Conservation (phyloP, 2,797 vertebrate genomes). For the Pampus argenteus region DNA sequence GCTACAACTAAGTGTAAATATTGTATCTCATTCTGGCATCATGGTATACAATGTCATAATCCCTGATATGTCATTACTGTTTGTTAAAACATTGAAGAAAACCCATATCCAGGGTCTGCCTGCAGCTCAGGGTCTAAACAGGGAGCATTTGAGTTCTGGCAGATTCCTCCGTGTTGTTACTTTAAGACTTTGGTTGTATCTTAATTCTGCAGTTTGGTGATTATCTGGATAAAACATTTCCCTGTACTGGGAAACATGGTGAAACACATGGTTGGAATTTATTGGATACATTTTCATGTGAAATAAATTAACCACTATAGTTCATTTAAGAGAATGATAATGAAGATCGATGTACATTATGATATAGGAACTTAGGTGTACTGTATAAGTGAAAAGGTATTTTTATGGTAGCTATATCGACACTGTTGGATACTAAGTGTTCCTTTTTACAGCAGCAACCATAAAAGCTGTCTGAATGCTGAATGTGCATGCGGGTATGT, state of each 20-base stretch:
- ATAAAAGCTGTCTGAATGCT: neutral
- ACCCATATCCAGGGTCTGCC: neutral
- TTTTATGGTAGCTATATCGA: no score
- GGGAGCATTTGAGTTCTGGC: neutral
- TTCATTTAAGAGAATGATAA: no score
- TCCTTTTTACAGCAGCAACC: neutral
- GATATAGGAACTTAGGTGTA: no score
- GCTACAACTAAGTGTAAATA: neutral
- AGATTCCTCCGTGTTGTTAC: neutral
- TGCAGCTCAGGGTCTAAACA: neutral
- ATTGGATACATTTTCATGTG: no score
- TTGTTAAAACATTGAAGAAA: neutral
- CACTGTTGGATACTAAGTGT: no score
- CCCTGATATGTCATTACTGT: neutral
- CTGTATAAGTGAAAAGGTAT: no score
- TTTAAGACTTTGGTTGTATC: neutral
- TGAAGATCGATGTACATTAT: no score
- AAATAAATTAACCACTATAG: neutral
- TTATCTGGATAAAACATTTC: neutral
- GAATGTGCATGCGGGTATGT: neutral
- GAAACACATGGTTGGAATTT: neutral
- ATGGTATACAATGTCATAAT: neutral
- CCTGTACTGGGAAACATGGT: neutral
- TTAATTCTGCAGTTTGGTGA: neutral
- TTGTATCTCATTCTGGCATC: neutral